phyloP scores from a whole-genome alignment of 2,113 vertebrate genomes.

The Bambusicola thoracicus region DNA sequence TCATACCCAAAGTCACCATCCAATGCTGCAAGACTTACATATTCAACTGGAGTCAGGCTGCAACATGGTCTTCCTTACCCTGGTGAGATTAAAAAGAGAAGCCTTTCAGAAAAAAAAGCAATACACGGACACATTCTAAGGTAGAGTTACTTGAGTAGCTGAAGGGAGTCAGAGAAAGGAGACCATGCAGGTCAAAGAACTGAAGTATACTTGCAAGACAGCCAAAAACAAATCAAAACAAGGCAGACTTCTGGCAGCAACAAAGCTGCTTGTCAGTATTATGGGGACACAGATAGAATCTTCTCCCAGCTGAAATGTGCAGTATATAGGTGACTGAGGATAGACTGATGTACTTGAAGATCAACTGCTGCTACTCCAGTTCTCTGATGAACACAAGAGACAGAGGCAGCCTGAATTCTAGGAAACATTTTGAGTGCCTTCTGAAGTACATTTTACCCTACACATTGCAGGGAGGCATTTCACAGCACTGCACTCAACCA shows the following conservation, averaged over 20 bases:
- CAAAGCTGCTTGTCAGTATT: background rate
- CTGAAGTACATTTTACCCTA: background rate
- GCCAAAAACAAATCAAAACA: background rate
- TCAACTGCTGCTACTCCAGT: background rate
- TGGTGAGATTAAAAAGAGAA: background rate
- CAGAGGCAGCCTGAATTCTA: background rate
- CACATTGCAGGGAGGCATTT: accelerated
- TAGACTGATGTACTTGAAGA: background rate
- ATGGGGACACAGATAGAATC: accelerated
- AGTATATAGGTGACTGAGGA: background rate
- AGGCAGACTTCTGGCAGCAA: background rate
- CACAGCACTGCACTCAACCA: background rate
- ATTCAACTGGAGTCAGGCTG: background rate
- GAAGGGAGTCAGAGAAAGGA: background rate
- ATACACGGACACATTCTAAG: background rate
- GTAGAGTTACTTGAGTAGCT: background rate
- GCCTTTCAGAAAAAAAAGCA: background rate
- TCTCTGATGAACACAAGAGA: background rate
- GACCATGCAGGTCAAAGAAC: background rate
- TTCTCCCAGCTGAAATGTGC: background rate
- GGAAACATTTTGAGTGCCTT: background rate
- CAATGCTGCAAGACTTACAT: background rate
- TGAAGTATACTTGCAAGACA: background rate
- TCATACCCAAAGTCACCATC: background rate
- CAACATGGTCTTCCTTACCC: background rate